A percentile compares a stretch with the other conserved stretches of the same genome.
phyloP scores from a whole-genome alignment of 2,113 vertebrate species.

The Edolisoma coerulescens region DNA sequence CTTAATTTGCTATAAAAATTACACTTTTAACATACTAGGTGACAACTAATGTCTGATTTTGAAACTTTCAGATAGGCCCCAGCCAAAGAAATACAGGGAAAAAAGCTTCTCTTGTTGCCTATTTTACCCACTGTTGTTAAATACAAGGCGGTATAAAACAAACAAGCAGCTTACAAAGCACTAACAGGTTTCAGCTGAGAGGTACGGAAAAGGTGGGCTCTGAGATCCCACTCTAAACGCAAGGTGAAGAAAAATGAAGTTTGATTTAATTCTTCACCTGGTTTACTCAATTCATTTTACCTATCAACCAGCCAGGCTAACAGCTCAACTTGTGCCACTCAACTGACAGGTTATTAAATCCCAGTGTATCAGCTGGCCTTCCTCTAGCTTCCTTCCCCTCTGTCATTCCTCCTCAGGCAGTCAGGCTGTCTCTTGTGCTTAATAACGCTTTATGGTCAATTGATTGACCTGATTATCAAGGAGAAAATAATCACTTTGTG shows the following conservation, averaged over 20 bases:
- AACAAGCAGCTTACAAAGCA: background rate
- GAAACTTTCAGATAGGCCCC: background rate
- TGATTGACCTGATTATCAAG: constrained; percentile 7
- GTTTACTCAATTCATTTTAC: background rate
- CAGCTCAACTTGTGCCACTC: background rate
- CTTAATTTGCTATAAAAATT: background rate
- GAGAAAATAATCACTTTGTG: background rate
- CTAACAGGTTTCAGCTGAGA: background rate
- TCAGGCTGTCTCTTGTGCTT: background rate
- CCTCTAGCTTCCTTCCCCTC: background rate
- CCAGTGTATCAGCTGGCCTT: background rate
- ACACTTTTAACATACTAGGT: background rate
- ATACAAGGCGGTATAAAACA: background rate
- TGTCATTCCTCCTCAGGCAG: background rate
- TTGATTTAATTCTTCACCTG: background rate
- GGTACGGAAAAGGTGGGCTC: background rate
- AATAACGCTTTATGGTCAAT: background rate
- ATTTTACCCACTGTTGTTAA: background rate
- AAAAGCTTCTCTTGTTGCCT: background rate
- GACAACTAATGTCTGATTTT: background rate
- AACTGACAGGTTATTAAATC: background rate
- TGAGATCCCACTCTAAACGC: background rate
- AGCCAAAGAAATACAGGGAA: background rate
- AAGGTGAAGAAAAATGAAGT: background rate
- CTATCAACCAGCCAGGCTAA: background rate